Conservation (phyloP, 2,797 vertebrate species). For the Cercopithecus mitis region DNA sequence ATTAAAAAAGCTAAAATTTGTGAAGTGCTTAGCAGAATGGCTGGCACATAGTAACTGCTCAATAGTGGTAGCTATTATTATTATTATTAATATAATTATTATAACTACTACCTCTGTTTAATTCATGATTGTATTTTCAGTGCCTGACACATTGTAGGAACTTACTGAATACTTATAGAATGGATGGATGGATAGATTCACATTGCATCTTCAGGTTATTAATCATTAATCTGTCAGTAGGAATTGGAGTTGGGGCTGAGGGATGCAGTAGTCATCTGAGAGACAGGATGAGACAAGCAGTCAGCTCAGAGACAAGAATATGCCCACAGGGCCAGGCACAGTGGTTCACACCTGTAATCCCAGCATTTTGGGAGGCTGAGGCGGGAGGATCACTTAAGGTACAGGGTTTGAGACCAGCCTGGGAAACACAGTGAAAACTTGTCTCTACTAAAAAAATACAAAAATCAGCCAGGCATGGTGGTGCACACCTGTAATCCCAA, state of each 20-base stretch:
- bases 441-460: neutral
- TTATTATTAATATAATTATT: neutral
- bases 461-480: neutral
- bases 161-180: neutral
- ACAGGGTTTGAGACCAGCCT: neutral
- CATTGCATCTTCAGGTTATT: neutral
- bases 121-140: neutral
- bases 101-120: neutral
- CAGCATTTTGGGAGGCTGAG: neutral
- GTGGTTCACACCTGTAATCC: neutral
- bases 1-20: constrained; percentile 23
- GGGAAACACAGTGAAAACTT: neutral
- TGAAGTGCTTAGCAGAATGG: constrained; percentile 17
- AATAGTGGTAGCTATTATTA: neutral
- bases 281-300: neutral
- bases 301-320: neutral
- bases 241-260: neutral
- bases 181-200: neutral
- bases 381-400: neutral
- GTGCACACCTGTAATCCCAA: rapidly evolving
- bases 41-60: neutral
- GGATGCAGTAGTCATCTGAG: neutral
- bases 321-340: neutral
- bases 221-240: neutral
- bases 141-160: neutral